Evolutionary conservation across 1,140 invertebrate species (phyloP).

Genomic region (Bombus sibiricus): DNA sequence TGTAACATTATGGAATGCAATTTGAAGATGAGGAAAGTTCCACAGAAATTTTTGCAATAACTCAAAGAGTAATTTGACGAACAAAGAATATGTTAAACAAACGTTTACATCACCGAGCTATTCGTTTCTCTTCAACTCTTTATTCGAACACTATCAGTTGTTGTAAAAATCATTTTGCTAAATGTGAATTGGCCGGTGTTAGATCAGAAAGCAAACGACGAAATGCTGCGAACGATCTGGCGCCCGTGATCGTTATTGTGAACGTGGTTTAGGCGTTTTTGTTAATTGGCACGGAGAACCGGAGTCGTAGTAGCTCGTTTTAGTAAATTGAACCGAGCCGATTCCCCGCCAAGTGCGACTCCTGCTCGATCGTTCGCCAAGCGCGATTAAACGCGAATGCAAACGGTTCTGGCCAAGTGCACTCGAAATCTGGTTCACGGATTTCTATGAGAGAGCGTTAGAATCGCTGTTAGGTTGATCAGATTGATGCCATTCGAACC

Average conservation of each 20-base stretch:
- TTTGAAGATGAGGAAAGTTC: too few relatives aligned
- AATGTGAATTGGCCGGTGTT: background rate
- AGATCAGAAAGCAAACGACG: background rate
- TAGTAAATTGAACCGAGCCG: conserved; percentile 30
- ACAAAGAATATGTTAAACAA: too few relatives aligned
- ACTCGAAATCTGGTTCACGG: background rate
- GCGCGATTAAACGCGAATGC: conserved; percentile 15
- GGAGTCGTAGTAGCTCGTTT: conserved; percentile 33
- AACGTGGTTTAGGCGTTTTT: conserved; percentile 2
- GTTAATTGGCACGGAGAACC: conserved; percentile 16
- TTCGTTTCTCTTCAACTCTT: too few relatives aligned
- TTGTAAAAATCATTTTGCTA: too few relatives aligned
- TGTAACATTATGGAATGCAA: too few relatives aligned
- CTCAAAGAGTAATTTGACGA: too few relatives aligned
- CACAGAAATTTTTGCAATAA: too few relatives aligned
- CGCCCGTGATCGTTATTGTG: background rate
- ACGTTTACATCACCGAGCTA: too few relatives aligned
- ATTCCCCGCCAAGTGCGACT: conserved; percentile 18
- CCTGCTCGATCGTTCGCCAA: conserved; percentile 36
- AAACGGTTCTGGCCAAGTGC: background rate
- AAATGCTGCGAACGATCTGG: background rate
- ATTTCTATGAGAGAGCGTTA: conserved; percentile 1
- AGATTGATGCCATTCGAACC: background rate
- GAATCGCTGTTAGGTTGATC: background rate
- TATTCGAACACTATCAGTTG: too few relatives aligned